phyloP scores from a whole-genome alignment of 2,888 invertebrate genomes.

The Spisula solida region DNA sequence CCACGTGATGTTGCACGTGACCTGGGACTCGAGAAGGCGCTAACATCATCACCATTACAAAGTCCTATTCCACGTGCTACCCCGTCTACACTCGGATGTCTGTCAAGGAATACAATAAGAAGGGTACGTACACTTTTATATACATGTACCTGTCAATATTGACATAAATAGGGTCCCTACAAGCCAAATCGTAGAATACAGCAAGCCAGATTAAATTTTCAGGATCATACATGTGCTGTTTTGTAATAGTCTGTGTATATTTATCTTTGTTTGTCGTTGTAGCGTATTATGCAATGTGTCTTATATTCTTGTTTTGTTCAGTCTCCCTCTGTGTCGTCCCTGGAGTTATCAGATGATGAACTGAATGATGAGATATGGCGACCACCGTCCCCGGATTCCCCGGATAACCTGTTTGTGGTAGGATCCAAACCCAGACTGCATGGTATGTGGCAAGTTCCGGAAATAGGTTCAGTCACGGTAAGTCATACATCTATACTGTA shows the following conservation, averaged over 20 bases:
- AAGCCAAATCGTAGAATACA: too few species aligned
- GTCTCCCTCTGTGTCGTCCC: constrained; percentile 30
- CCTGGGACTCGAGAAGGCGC: constrained; percentile 38
- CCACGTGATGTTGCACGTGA: neutral
- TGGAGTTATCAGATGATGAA: constrained; percentile 57
- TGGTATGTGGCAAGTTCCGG: constrained; percentile 56
- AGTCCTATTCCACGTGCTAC: constrained; percentile 43
- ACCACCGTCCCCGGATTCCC: neutral
- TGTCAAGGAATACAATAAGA: neutral
- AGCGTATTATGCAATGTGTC: too few species aligned
- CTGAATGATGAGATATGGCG: constrained; percentile 33
- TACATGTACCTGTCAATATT: neutral
- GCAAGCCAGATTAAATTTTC: too few species aligned
- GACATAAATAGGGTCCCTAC: neutral
- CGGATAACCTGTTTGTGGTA: constrained; percentile 43
- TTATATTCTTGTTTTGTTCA: neutral
- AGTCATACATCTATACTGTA: constrained; percentile 3
- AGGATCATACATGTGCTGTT: too few species aligned
- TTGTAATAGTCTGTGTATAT: too few species aligned
- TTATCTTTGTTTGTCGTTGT: too few species aligned
- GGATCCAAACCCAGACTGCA: constrained; percentile 57
- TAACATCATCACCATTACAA: constrained; percentile 46
- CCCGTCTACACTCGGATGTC: constrained; percentile 21
- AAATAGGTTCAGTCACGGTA: constrained; percentile 31
- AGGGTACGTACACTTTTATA: constrained; percentile 9